Evolutionary conservation across 2,888 invertebrate species (phyloP), one percentile per base, ranked within the genome.

Genomic region (Athetis lepigone): DNA sequence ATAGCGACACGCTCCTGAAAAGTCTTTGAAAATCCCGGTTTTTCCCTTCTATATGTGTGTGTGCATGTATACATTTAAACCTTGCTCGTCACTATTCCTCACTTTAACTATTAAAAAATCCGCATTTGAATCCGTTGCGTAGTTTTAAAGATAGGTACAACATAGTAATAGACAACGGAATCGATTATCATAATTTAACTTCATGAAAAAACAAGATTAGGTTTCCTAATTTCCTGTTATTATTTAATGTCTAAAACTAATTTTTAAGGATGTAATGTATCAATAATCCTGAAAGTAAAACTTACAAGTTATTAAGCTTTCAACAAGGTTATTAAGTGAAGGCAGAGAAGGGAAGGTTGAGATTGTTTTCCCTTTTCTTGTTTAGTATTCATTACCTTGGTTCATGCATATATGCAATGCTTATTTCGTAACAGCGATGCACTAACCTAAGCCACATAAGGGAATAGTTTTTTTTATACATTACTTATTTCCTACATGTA

Each of bases 321-420:
- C 18, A 43, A 27, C 49, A 19, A 57, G 25, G 49, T 43, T 43
- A 19, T 25, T 49, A 1, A 11, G 19, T 56, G 19, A 39, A 25
- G 33, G 16, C 7, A 25, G 36, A 40, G 7, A 54, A n/a, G 11
- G 29, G 6, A 39, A 54, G 9, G 8, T 49, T 29, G 16, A 16
- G 7, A 37, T 25, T 25, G 43, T 57, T 43, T 49, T 23, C 16
- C 23, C 2, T 33, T 37, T 25, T 56, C 21, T 23, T 47, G 7
- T 42, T 46, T 9, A 43, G 36, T 49, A 43, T 49, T 66, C 11
- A 49, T 62, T 50, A 61, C 1, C n/a, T 29, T 49, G 2, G 11
- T 36, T 47, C 25, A 46, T 23, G 36, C 21, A 37, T 9, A 25
- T 4, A 36, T 57, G n/a, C 19, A 45, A 42, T n/a, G n/a, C 5